Evolutionary conservation across 2,113 vertebrate species (phyloP).

Genomic region (Tragelaphus buxtoni): DNA sequence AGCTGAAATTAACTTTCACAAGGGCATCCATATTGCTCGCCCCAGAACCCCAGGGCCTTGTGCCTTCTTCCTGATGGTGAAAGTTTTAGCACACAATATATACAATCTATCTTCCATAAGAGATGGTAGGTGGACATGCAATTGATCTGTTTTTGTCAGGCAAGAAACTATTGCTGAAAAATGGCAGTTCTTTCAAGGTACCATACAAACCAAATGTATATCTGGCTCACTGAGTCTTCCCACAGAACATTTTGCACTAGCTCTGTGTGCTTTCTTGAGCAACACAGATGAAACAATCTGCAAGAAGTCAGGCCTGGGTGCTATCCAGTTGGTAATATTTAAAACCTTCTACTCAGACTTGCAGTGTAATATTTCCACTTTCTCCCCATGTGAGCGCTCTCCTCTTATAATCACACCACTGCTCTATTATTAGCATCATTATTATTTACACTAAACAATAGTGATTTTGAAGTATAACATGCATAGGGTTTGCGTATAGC

Average conservation of each 20-base stretch:
- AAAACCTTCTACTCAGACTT: slow-evolving; percentile 35
- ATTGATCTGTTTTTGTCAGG: neutral
- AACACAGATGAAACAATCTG: slow-evolving; percentile 10
- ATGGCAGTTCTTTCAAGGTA: neutral
- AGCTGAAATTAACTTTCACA: neutral
- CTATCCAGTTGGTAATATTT: slow-evolving; percentile 47
- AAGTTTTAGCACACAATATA: neutral
- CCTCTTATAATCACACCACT: slow-evolving; percentile 14
- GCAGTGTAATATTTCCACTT: slow-evolving; percentile 15
- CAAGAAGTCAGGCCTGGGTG: neutral
- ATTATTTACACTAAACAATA: slow-evolving; percentile 28
- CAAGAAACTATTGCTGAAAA: slow-evolving; percentile 29
- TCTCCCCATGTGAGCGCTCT: neutral
- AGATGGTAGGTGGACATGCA: neutral
- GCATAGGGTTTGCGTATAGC: neutral
- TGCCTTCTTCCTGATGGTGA: neutral
- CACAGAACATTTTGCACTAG: slow-evolving; percentile 27
- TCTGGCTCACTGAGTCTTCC: neutral
- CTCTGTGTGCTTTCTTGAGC: slow-evolving; percentile 16
- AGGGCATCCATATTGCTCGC: neutral
- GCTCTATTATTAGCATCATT: slow-evolving; percentile 5
- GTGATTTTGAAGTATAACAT: neutral
- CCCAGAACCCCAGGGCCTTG: neutral
- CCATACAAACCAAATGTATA: neutral
- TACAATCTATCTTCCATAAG: neutral